Conservation (phyloP, 2,113 vertebrate genomes). For the Charadrius vociferus region DNA sequence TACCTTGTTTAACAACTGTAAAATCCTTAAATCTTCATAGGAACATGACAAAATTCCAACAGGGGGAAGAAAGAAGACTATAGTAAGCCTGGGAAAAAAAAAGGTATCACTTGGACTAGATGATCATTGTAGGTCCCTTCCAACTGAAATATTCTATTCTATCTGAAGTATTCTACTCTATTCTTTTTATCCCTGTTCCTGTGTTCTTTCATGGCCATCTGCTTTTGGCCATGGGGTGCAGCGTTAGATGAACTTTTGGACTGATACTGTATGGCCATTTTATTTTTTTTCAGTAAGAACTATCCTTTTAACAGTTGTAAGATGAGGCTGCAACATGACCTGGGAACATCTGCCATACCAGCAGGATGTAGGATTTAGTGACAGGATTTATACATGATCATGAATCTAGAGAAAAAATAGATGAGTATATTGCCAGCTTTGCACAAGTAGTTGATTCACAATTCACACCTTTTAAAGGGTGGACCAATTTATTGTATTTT, state of each 20-base stretch:
- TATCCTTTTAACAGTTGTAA: background rate
- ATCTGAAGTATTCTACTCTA: background rate
- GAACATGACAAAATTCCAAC: background rate
- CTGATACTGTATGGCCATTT: background rate
- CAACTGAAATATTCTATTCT: background rate
- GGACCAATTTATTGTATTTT: background rate
- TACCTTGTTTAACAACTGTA: background rate
- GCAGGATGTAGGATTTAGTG: background rate
- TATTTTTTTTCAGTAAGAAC: background rate
- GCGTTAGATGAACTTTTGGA: background rate
- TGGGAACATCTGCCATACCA: background rate
- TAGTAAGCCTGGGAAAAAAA: background rate
- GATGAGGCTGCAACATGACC: background rate
- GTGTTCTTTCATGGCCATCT: background rate
- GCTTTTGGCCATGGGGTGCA: background rate
- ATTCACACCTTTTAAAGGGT: background rate
- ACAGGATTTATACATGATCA: background rate
- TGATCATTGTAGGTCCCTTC: background rate
- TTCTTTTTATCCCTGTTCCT: background rate
- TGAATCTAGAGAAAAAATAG: background rate
- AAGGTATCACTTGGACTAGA: background rate
- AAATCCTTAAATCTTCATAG: background rate
- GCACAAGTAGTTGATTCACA: background rate
- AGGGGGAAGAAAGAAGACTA: background rate
- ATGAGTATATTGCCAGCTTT: background rate